Conservation (phyloP, 2,113 vertebrate species). For the Python bivittatus region DNA sequence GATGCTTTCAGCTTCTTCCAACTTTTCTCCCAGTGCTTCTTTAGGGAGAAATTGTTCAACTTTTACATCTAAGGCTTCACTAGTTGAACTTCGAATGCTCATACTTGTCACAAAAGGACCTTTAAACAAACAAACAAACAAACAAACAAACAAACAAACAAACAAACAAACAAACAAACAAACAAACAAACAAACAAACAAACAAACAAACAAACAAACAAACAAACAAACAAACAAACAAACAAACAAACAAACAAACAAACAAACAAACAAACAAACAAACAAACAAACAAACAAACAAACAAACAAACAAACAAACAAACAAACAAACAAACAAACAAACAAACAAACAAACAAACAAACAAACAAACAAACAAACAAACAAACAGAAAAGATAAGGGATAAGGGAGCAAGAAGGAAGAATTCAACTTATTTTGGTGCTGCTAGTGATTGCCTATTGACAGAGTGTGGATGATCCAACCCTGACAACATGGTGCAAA, state of each 20-base stretch:
- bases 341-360: too few species aligned
- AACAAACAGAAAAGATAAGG: conserved; percentile 33
- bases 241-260: too few species aligned
- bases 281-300: too few species aligned
- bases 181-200: too few species aligned
- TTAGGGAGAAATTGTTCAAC: conserved; percentile 72
- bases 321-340: too few species aligned
- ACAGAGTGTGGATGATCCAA: not conserved
- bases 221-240: too few species aligned
- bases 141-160: too few species aligned
- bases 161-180: too few species aligned
- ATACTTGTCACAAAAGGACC: conserved; percentile 82
- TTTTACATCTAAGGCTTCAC: conserved; percentile 83
- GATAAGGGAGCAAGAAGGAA: not conserved
- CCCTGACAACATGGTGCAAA: not conserved
- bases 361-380: too few species aligned
- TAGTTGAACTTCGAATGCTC: conserved; percentile 81
- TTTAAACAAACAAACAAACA: conserved; percentile 63
- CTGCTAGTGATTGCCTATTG: not conserved
- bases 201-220: too few species aligned
- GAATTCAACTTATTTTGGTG: not conserved
- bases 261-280: too few species aligned
- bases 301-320: too few species aligned
- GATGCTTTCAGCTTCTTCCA: not conserved
- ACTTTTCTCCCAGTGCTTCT: conserved; percentile 18